These are phyloP conservation scores for Hydrozoanthus gracilis DNA, from an alignment of 92 coral and sea anemone genomes.

Conservation along the genomic window DNA sequence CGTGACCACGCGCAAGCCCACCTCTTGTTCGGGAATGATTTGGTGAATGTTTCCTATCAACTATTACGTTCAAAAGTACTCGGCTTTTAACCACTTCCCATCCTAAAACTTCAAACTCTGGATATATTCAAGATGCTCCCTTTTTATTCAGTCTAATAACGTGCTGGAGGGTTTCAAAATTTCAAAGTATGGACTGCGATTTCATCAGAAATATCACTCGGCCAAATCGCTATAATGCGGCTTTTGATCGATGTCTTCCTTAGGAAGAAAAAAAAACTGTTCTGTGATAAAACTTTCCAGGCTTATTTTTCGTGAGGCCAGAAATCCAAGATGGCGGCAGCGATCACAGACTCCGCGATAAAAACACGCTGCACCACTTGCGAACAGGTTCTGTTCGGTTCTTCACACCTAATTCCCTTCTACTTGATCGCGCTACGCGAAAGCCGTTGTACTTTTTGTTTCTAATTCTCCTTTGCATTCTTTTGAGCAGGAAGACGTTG, in stretches of 20 bases:
- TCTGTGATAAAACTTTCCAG: neutral
- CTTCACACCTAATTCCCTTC: neutral
- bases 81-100: neutral
- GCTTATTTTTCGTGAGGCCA: neutral
- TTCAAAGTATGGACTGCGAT: neutral
- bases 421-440: neutral
- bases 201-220: neutral
- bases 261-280: neutral
- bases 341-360: neutral
- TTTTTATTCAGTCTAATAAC: no score
- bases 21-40: neutral
- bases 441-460: no score
- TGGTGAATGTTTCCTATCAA: neutral
- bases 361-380: neutral
- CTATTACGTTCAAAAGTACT: neutral
- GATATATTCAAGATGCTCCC: no score
- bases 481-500: slow-evolving; percentile 19
- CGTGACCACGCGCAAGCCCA: neutral
- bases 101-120: no score
- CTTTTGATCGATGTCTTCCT: neutral
- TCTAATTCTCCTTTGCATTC: neutral
- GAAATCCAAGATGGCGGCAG: neutral
- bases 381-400: neutral
- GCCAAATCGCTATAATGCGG: neutral
- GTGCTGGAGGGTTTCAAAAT: neutral